Base-by-base conservation (phyloP, 2,888 invertebrate genomes). In the Hesperia comma region DNA sequence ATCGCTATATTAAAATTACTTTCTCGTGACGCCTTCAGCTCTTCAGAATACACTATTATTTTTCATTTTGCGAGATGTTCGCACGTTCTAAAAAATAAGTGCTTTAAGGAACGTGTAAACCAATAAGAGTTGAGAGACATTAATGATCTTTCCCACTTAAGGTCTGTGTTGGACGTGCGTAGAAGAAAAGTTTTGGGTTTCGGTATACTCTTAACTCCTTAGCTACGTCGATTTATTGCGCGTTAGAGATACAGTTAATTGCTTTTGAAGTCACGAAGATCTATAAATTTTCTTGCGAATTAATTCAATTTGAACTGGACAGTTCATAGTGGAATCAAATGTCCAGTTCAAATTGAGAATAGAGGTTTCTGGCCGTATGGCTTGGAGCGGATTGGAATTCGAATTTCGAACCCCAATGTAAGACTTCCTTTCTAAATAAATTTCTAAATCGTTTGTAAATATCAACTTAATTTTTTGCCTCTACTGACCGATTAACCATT, bases 81-180 rank as follows among this genome's bases (percentile, higher is more conserved):
- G 37, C 14, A 7, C 33, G 17, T 56, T 63, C 51, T 51, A 15
- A 63, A 56, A 46, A 56, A 62, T 62, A 62, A 56, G 46, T 46
- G 46, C 21, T 57, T 40, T 19, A 43, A 64, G 53, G 17, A 53
- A 53, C 41, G 33, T n/a, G n/a, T 53, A 64, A 64, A 64, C 40
- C 55, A 53, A 58, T 64, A 64, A 58, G 41, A 54, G 53, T 53
- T 58, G 58, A 64, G 15, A 32, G 58, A 64, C 43, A 58, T 64
- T 58, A 64, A 64, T 58, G 58, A 53, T 64, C 58, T 58, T 61
- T 53, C 53, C 61, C 61, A 54, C 64, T 53, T 53, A 64, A 64
- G 53, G 58, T 58, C 26, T 14, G 15, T 8, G 19, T 32, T 43
- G 64, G 46, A 58, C 58, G 56, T 64, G 32, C 37, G 51, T 53